Percentiles rank a stretch among this genome's conserved stretches.
phyloP scores from a whole-genome alignment of 2,888 invertebrate species.

The Lymantria dispar region DNA sequence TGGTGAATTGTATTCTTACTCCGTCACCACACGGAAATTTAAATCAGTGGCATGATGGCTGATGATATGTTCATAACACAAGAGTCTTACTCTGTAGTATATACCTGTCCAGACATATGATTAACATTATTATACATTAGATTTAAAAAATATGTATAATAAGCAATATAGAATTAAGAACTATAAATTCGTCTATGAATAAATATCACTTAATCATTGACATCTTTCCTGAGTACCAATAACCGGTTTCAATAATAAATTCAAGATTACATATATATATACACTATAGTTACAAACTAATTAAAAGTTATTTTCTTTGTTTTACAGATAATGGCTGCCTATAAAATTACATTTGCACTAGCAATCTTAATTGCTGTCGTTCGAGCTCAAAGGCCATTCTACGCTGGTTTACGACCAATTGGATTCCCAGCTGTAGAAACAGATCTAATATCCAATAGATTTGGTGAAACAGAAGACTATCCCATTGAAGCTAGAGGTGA shows the following conservation, averaged over 20 bases:
- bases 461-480: conserved; percentile 68
- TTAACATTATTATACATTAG: too few species aligned
- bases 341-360: conserved; percentile 43
- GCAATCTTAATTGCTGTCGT: conserved; percentile 44
- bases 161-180: too few species aligned
- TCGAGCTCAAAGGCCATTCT: conserved; percentile 84
- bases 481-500: conserved; percentile 79
- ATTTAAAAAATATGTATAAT: too few species aligned
- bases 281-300: background rate
- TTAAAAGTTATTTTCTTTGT: conserved; percentile 14
- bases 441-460: conserved; percentile 63
- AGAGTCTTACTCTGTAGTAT: too few species aligned
- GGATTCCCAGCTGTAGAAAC: conserved; percentile 82
- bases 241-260: background rate
- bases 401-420: conserved; percentile 81
- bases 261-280: background rate
- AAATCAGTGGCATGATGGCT: too few species aligned
- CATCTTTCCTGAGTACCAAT: background rate
- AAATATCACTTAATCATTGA: too few species aligned
- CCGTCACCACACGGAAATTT: too few species aligned
- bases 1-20: too few species aligned
- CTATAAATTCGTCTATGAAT: too few species aligned
- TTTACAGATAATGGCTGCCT: conserved; percentile 47
- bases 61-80: too few species aligned
- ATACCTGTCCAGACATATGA: too few species aligned